Percentiles rank a stretch among this genome's conserved stretches.
Conservation (phyloP, 2,113 vertebrate genomes). For the Gila orcuttii region DNA sequence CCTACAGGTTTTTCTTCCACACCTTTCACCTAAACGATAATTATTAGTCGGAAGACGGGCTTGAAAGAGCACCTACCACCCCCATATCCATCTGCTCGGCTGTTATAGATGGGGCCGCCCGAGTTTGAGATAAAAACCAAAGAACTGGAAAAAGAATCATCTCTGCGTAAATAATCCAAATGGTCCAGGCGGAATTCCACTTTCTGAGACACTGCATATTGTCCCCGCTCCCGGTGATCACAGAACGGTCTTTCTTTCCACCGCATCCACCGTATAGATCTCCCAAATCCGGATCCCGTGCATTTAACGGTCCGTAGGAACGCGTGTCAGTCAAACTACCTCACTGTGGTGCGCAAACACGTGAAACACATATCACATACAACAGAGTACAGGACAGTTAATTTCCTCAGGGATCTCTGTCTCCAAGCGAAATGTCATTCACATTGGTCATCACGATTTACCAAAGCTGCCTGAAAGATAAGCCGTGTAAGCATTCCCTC, state of each 20-base stretch:
- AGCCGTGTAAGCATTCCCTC: neutral
- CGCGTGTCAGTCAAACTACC: slow-evolving; percentile 56
- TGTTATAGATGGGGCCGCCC: slow-evolving; percentile 74
- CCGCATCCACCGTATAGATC: slow-evolving; percentile 62
- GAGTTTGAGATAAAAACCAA: slow-evolving; percentile 65
- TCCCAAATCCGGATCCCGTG: slow-evolving; percentile 46
- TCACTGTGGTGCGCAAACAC: slow-evolving; percentile 70
- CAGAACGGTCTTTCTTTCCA: slow-evolving; percentile 45
- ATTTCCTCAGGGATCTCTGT: slow-evolving; percentile 25
- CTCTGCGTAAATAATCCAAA: slow-evolving; percentile 70
- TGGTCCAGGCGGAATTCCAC: slow-evolving; percentile 58
- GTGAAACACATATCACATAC: slow-evolving; percentile 62
- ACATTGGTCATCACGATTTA: neutral
- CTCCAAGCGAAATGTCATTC: neutral
- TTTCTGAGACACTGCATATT: slow-evolving; percentile 59
- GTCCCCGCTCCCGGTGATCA: slow-evolving; percentile 66
- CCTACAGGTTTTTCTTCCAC: slow-evolving; percentile 17
- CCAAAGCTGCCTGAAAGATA: neutral
- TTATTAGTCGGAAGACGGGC: slow-evolving; percentile 3
- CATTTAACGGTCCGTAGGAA: slow-evolving; percentile 43
- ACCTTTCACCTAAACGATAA: neutral
- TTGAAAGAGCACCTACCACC: slow-evolving; percentile 82
- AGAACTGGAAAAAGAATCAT: slow-evolving; percentile 71
- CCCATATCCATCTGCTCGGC: slow-evolving; percentile 84
- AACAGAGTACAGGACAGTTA: neutral